A percentile compares a stretch with the other conserved stretches of the same genome.
Evolutionary conservation across 2,797 vertebrate species (phyloP).

Genomic region (Rhinella marina): DNA sequence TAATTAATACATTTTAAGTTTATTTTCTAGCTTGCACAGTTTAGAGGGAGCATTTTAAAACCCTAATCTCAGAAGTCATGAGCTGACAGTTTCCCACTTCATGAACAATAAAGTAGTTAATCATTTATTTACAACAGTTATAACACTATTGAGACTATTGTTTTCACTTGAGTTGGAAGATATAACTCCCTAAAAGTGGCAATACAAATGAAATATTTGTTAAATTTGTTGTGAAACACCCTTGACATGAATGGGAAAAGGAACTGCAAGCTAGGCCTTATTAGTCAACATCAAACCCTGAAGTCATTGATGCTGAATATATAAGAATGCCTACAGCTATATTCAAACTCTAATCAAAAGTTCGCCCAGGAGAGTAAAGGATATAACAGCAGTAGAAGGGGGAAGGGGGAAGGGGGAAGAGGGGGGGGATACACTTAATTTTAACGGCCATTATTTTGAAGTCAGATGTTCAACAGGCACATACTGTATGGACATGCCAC

Average conservation of each 20-base stretch:
- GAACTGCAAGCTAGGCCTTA: background rate
- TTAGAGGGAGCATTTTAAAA: background rate
- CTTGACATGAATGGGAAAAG: background rate
- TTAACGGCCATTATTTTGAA: background rate
- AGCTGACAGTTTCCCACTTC: background rate
- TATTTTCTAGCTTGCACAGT: background rate
- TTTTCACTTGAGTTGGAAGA: background rate
- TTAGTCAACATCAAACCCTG: background rate
- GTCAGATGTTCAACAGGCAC: background rate
- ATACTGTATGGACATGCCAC: too few relatives aligned
- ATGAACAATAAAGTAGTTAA: background rate
- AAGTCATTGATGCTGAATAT: background rate
- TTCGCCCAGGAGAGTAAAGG: background rate
- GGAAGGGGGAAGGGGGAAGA: too few relatives aligned
- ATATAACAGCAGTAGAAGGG: background rate
- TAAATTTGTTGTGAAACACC: background rate
- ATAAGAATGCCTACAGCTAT: background rate
- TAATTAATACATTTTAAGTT: background rate
- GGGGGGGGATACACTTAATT: background rate
- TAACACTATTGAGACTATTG: background rate
- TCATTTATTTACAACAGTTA: background rate
- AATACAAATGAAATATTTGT: background rate
- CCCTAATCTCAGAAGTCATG: background rate
- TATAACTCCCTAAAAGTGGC: background rate
- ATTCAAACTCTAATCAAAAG: constrained; percentile 7